A percentile compares a stretch with the other conserved stretches of the same genome.
phyloP scores from a whole-genome alignment of 2,113 vertebrate species.

The Siniperca chuatsi region DNA sequence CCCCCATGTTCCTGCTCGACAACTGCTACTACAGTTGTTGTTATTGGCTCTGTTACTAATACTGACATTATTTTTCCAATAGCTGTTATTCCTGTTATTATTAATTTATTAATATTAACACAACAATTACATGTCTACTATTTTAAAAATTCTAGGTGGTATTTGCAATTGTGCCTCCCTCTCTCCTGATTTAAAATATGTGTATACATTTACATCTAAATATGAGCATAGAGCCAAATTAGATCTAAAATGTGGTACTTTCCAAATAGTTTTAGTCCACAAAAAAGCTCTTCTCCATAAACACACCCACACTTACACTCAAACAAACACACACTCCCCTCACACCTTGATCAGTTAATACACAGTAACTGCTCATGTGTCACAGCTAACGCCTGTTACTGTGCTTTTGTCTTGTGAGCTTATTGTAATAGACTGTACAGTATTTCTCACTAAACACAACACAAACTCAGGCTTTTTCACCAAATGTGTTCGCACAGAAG shows the following conservation, averaged over 20 bases:
- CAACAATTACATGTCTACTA: too few species aligned
- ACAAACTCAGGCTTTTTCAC: constrained; percentile 69
- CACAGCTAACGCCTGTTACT: constrained; percentile 68
- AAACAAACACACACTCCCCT: constrained; percentile 28
- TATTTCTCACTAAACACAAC: constrained; percentile 53
- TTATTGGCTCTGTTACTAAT: too few species aligned
- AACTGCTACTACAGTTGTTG: too few species aligned
- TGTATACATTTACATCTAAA: constrained; percentile 35
- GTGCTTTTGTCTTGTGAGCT: constrained; percentile 67
- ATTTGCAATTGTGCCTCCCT: too few species aligned
- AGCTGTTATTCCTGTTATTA: too few species aligned
- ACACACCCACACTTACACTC: constrained; percentile 18
- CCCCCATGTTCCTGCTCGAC: too few species aligned
- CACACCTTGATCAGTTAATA: constrained; percentile 66
- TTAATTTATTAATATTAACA: too few species aligned
- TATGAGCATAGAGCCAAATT: constrained; percentile 13
- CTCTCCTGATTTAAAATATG: constrained; percentile 12
- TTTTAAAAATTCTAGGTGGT: too few species aligned
- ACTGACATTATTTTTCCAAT: too few species aligned
- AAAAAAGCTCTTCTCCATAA: constrained; percentile 11
- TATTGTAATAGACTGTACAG: constrained; percentile 55
- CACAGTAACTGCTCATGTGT: constrained; percentile 62
- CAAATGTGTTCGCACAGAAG: constrained; percentile 78
- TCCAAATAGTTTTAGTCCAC: constrained; percentile 40
- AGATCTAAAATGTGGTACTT: constrained; percentile 1